Conservation (phyloP, 2,113 vertebrate genomes). For the Melanotaenia duboulayi region DNA sequence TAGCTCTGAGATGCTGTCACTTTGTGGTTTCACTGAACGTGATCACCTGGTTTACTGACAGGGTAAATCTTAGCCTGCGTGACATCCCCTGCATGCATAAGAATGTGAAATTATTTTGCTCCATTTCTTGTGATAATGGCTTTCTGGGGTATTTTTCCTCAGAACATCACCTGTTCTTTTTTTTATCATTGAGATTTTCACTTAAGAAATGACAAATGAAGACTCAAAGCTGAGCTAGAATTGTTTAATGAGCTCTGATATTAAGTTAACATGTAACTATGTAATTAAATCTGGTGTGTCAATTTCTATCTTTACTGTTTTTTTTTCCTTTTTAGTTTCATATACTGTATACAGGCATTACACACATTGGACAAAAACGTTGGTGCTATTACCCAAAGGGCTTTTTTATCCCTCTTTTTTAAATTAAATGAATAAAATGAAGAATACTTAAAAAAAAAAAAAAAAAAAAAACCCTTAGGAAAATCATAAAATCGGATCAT, state of each 20-base stretch:
- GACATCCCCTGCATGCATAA: slow-evolving; percentile 57
- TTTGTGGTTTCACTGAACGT: slow-evolving; percentile 44
- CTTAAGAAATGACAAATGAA: slow-evolving; percentile 15
- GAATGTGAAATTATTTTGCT: slow-evolving; percentile 73
- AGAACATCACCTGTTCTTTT: slow-evolving; percentile 44
- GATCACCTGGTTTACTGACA: slow-evolving; percentile 64
- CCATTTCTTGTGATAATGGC: slow-evolving; percentile 78
- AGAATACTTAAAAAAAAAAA: too few species aligned
- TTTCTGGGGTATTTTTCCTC: slow-evolving; percentile 55
- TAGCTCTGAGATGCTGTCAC: slow-evolving; percentile 33
- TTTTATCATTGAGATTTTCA: slow-evolving; percentile 23
- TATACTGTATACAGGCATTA: too few species aligned
- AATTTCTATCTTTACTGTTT: slow-evolving; percentile 21
- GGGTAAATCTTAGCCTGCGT: slow-evolving; percentile 59
- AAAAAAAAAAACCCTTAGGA: too few species aligned
- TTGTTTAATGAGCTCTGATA: slow-evolving; percentile 28
- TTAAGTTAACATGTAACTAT: slow-evolving; percentile 18
- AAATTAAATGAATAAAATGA: too few species aligned
- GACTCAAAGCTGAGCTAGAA: slow-evolving; percentile 4
- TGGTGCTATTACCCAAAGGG: too few species aligned
- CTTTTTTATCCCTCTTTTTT: too few species aligned
- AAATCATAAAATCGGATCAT: too few species aligned
- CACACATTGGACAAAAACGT: too few species aligned
- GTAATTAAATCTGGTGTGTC: slow-evolving; percentile 13
- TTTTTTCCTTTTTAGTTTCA: too few species aligned